These are phyloP conservation scores for Ips typographus DNA, from an alignment of 1,140 invertebrate genomes.

Conservation along the genomic window DNA sequence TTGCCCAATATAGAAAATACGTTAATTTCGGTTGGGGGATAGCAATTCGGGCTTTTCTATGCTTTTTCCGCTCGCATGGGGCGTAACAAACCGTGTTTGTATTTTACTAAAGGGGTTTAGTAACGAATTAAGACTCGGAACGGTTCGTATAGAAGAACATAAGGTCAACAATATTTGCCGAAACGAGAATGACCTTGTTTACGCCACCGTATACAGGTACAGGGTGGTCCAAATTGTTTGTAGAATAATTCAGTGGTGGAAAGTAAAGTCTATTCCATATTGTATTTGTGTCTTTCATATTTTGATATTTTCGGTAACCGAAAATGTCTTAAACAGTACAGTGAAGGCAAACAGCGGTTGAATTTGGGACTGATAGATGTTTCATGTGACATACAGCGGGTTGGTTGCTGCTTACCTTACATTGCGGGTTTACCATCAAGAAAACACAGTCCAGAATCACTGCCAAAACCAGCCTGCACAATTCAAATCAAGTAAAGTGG, in stretches of 20 bases:
- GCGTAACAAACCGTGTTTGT: conserved; percentile 4
- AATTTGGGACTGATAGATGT: background rate
- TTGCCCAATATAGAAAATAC: conserved; percentile 2
- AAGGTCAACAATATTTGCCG: background rate
- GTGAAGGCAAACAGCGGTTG: background rate
- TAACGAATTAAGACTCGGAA: background rate
- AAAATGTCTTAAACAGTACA: background rate
- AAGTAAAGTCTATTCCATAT: background rate
- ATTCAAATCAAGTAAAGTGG: no score
- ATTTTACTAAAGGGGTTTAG: background rate
- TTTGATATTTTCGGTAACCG: background rate
- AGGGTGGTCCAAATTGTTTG: no score
- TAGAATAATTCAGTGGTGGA: no score
- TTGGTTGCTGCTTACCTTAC: no score
- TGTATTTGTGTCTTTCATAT: background rate
- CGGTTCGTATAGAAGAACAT: background rate
- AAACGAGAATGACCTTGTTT: background rate
- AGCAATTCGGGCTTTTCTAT: background rate
- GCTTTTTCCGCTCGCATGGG: background rate
- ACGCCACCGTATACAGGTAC: background rate
- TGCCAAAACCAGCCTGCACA: no score
- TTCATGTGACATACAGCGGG: background rate
- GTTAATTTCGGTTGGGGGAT: background rate
- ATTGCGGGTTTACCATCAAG: no score
- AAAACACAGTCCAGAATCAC: no score